Conservation (phyloP, 1,140 invertebrate genomes). For the Orius insidiosus region DNA sequence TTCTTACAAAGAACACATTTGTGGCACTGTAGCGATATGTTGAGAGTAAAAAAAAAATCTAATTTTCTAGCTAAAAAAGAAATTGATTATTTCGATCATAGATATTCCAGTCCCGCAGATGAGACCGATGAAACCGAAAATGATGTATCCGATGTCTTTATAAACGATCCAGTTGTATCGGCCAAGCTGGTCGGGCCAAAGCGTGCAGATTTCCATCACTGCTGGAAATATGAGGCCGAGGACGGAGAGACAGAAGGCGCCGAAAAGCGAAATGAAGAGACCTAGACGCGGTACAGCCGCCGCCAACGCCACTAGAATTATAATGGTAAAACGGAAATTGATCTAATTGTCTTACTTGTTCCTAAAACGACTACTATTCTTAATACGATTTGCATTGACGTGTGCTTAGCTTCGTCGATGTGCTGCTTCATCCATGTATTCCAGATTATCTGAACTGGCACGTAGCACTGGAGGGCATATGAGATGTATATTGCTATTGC, state of each 20-base stretch:
- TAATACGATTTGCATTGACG: too few relatives aligned
- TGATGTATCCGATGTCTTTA: conserved; percentile 52
- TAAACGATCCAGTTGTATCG: conserved; percentile 25
- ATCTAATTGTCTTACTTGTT: too few relatives aligned
- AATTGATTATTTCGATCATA: conserved; percentile 39
- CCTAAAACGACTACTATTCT: too few relatives aligned
- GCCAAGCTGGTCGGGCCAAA: conserved; percentile 38
- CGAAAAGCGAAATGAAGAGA: conserved; percentile 82
- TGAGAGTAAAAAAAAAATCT: too few relatives aligned
- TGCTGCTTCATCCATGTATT: conserved; percentile 44
- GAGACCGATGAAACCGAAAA: conserved; percentile 46
- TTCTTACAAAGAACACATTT: too few relatives aligned
- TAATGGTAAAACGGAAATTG: too few relatives aligned
- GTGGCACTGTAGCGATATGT: too few relatives aligned
- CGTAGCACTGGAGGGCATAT: conserved; percentile 86
- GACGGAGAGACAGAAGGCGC: conserved; percentile 84
- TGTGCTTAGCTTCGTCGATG: too few relatives aligned
- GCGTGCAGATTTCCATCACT: conserved; percentile 68
- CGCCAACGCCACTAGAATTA: conserved; percentile 39
- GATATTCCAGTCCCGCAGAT: conserved; percentile 52
- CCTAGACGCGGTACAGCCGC: conserved; percentile 73
- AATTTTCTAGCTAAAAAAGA: too few relatives aligned
- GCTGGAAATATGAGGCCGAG: conserved; percentile 83
- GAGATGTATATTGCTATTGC: conserved; percentile 76
- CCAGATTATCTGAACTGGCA: conserved; percentile 82